phyloP scores from a whole-genome alignment of 2,797 vertebrate genomes.

The Anniella stebbinsi region DNA sequence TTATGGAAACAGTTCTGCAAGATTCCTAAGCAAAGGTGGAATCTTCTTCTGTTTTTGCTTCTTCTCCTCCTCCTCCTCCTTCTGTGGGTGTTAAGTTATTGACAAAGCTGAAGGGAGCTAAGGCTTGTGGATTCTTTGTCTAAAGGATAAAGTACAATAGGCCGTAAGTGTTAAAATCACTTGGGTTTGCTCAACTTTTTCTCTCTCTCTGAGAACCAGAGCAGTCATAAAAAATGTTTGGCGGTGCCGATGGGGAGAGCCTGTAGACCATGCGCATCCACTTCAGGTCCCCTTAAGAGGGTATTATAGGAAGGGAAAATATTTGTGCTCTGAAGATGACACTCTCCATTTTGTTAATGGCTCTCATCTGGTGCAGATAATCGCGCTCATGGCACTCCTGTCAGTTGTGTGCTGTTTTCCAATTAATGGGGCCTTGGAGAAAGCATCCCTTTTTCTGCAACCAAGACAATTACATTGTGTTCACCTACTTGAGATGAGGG shows the following conservation, averaged over 20 bases:
- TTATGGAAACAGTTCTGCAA: conserved; percentile 41
- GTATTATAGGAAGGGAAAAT: conserved; percentile 84
- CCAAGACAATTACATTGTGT: conserved; percentile 80
- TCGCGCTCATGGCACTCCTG: conserved; percentile 73
- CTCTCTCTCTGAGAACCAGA: conserved; percentile 31
- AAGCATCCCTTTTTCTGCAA: conserved; percentile 72
- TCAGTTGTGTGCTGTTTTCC: conserved; percentile 71
- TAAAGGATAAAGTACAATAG: conserved; percentile 59
- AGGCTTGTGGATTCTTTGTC: conserved; percentile 61
- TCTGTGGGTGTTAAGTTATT: conserved; percentile 53
- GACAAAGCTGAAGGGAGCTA: conserved; percentile 27
- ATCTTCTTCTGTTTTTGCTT: background rate
- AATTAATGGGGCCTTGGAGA: conserved; percentile 75
- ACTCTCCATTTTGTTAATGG: conserved; percentile 84
- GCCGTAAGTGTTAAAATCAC: conserved; percentile 66
- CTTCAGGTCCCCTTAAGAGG: conserved; percentile 86
- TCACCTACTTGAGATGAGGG: conserved; percentile 78
- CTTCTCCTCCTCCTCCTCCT: background rate
- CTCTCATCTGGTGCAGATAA: conserved; percentile 76
- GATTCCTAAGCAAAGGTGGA: background rate
- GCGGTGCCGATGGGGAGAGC: conserved; percentile 58
- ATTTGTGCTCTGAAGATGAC: conserved; percentile 85
- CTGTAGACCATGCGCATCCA: conserved; percentile 79
- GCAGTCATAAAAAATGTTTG: conserved; percentile 58
- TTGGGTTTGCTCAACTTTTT: conserved; percentile 56